Evolutionary conservation across 2,888 invertebrate genomes (phyloP), one percentile per base, ranked within the genome.

Genomic region (Isoperla grammatica): DNA sequence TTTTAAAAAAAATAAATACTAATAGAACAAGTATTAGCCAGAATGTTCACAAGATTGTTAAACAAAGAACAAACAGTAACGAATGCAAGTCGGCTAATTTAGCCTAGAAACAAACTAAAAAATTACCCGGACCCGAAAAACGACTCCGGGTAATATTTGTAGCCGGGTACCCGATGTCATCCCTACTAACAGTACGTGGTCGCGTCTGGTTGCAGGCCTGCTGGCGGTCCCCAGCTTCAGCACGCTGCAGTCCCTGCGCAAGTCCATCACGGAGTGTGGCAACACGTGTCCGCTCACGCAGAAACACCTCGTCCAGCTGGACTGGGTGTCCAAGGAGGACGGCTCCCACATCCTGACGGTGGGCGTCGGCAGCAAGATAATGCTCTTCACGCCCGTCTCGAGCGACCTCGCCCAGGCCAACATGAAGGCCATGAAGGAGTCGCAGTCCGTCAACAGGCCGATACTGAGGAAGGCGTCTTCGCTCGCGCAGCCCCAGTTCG

Each of bases 321-420:
- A 99, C 76, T 99, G 99, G 99, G 97, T 98, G 11, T 96, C 97
- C 0, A 95, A 97, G 67, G 99, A 99, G 74, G 98, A 99, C 72
- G 99, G 99, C 1, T 94, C 95, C 0, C 98, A 99, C 73, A 93
- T 99, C 68, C 76, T 99, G 40, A 98, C 99, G 0, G 95, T 99
- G 0, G 95, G 93, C 0, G 94, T 97, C 39, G 96, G 94, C 0
- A 93, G 92, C 61, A 90, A 93, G 74, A 75, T 97, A 40, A 82
- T 95, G 72, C 77, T 97, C 6, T 97, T 95, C 68, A 93, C 96
- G 0, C 91, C 95, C 0, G 90, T 97, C 0, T 95, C 95, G 1
- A 93, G 92, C 66, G 95, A 97, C 75, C 81, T 96, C 22, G 95
- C 95, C 0, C 95, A 95, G 73, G 93, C 95, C 11, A 95, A 95